Evolutionary conservation across 2,113 vertebrate genomes (phyloP).

Genomic region (Mandrillus leucophaeus): DNA sequence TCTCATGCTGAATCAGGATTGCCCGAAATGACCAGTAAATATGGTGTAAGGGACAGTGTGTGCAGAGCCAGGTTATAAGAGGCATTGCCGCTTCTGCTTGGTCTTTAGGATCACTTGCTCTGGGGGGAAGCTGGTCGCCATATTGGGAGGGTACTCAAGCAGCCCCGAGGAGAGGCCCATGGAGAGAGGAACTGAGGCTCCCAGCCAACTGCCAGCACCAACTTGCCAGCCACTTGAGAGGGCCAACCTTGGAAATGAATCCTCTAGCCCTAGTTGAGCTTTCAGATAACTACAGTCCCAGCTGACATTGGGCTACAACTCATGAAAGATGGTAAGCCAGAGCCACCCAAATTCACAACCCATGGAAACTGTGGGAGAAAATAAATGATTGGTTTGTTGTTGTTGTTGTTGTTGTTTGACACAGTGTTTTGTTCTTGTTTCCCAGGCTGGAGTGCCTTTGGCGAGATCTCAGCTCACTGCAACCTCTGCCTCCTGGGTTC

Average conservation of each 20-base stretch:
- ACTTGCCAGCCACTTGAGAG: accelerated
- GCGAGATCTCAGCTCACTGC: no score
- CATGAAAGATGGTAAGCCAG: not conserved
- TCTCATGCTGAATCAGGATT: accelerated
- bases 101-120: not conserved
- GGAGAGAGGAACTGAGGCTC: not conserved
- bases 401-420: not conserved
- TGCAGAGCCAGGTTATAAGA: no score
- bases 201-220: not conserved
- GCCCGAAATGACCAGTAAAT: not conserved
- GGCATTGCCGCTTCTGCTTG: accelerated
- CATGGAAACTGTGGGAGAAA: not conserved
- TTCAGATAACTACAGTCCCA: not conserved
- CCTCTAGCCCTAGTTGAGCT: not conserved
- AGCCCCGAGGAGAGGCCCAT: accelerated
- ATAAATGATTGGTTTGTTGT: not conserved
- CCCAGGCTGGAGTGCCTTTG: no score
- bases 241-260: not conserved
- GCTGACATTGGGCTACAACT: not conserved
- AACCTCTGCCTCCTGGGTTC: no score
- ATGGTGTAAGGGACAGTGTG: accelerated
- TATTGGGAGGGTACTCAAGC: not conserved
- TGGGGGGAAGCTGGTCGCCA: not conserved
- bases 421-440: no score
- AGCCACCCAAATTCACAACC: not conserved